phyloP scores from a whole-genome alignment of 2,797 vertebrate genomes.

The Vespertilio murinus region DNA sequence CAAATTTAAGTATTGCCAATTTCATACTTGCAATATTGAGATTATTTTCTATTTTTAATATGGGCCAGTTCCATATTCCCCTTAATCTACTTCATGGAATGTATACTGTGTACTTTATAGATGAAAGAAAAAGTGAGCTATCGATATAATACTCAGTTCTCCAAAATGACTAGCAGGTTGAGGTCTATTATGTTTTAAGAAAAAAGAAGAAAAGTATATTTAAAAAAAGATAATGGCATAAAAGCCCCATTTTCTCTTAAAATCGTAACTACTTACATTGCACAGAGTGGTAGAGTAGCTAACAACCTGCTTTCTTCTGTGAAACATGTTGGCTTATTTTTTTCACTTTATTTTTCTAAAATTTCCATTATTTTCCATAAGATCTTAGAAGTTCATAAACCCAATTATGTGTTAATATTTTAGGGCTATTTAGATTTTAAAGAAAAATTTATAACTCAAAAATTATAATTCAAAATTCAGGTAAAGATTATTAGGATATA shows the following conservation, averaged over 20 bases:
- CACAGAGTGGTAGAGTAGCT: neutral
- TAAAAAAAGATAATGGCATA: neutral
- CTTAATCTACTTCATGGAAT: neutral
- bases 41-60: conserved; percentile 13
- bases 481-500: neutral
- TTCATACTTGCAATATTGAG: neutral
- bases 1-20: neutral
- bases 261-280: neutral
- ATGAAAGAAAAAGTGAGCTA: conserved; percentile 7
- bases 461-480: neutral
- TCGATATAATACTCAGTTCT: neutral
- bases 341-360: neutral
- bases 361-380: neutral
- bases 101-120: neutral
- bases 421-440: neutral
- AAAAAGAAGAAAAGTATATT: neutral
- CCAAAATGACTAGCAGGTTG: neutral
- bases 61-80: neutral
- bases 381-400: neutral
- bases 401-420: neutral
- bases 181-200: neutral
- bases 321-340: neutral
- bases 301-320: neutral
- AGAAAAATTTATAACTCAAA: neutral
- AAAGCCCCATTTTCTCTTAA: neutral